phyloP scores from a whole-genome alignment of 1,140 invertebrate genomes.

The Drosophila auraria region DNA sequence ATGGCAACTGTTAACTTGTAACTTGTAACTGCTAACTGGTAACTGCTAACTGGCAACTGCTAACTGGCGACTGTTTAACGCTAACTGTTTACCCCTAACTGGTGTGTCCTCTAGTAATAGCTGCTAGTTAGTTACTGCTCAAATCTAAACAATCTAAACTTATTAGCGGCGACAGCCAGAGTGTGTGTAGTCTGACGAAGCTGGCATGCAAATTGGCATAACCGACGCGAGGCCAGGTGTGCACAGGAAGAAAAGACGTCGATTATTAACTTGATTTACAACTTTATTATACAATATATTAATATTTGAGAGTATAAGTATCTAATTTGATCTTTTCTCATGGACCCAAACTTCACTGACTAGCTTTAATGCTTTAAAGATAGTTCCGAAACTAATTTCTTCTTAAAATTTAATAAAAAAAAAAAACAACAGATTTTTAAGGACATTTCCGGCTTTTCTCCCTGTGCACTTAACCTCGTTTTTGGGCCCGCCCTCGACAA shows the following conservation, averaged over 20 bases:
- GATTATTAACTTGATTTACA: neutral
- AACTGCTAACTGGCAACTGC: constrained; percentile 19
- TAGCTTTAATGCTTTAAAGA: too few species aligned
- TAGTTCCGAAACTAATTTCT: neutral
- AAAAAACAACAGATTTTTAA: neutral
- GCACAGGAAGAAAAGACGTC: constrained; percentile 9
- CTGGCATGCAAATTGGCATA: constrained; percentile 73
- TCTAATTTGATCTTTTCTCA: neutral
- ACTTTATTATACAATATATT: too few species aligned
- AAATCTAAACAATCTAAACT: constrained; percentile 42
- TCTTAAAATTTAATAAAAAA: neutral
- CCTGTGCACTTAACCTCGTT: constrained; percentile 13
- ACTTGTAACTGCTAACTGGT: constrained; percentile 30
- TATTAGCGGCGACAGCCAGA: constrained; percentile 27
- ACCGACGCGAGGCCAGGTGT: constrained; percentile 21
- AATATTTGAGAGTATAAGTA: neutral
- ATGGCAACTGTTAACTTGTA: constrained; percentile 27
- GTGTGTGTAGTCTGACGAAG: constrained; percentile 23
- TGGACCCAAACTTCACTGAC: too few species aligned
- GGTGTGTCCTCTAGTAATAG: constrained; percentile 37
- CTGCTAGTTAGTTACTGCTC: constrained; percentile 37
- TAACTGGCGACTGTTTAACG: constrained; percentile 34
- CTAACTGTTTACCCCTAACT: constrained; percentile 1
- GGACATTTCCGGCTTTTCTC: neutral
- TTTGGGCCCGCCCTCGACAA: constrained; percentile 2